Evolutionary conservation across 2,888 invertebrate species (phyloP).

Genomic region (Seira ritae): DNA sequence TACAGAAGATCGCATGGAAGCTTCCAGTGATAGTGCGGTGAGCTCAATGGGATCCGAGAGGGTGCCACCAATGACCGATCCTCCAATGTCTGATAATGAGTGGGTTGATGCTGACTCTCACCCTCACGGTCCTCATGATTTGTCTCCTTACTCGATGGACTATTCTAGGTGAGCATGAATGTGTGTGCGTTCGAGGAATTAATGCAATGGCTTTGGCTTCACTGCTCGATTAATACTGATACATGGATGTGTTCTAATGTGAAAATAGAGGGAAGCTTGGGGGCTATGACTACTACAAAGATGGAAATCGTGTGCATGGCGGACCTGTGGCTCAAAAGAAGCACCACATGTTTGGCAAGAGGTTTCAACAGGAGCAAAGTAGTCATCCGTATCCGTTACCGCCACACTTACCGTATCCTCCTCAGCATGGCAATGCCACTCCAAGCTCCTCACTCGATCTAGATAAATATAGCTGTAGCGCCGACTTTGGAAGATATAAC

Average conservation of each 20-base stretch:
- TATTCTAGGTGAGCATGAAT: slow-evolving; percentile 76
- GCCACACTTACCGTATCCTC: slow-evolving; percentile 62
- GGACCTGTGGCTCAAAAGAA: slow-evolving; percentile 90
- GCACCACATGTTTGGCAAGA: slow-evolving; percentile 93
- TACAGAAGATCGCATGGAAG: slow-evolving; percentile 82
- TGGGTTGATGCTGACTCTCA: slow-evolving; percentile 93
- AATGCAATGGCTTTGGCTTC: background rate
- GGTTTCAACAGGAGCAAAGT: slow-evolving; percentile 84
- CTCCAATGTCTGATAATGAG: slow-evolving; percentile 91
- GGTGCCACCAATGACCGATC: slow-evolving; percentile 78
- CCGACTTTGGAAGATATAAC: slow-evolving; percentile 79
- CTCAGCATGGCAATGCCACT: slow-evolving; percentile 62
- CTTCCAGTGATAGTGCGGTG: slow-evolving; percentile 93
- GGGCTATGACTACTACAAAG: slow-evolving; percentile 73
- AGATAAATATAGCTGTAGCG: slow-evolving; percentile 82
- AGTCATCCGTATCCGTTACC: slow-evolving; percentile 66
- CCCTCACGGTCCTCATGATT: slow-evolving; percentile 80
- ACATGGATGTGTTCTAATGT: slow-evolving; percentile 14
- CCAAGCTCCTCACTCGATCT: slow-evolving; percentile 76
- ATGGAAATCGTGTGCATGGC: slow-evolving; percentile 75
- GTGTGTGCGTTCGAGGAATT: background rate
- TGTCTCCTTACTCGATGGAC: slow-evolving; percentile 83
- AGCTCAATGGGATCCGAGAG: slow-evolving; percentile 95
- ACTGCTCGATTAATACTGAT: background rate
- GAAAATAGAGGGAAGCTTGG: slow-evolving; percentile 71